Percentiles rank a stretch among this genome's conserved stretches.
These are phyloP conservation scores for Euproctis similis DNA, from an alignment of 2,888 invertebrate species.

Conservation along the genomic window DNA sequence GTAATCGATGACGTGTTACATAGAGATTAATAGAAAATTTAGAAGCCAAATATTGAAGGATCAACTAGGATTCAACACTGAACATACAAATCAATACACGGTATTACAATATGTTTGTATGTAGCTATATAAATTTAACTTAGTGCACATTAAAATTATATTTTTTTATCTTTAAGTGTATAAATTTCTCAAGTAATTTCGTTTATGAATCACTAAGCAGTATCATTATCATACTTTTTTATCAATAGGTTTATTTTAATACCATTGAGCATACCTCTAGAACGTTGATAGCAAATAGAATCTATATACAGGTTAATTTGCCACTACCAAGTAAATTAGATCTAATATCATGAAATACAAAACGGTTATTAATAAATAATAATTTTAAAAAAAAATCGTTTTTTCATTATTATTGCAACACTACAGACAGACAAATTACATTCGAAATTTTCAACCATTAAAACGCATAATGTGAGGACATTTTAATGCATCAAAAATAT, in stretches of 20 bases:
- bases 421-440: not conserved
- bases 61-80: slow-evolving; percentile 46
- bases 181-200: slow-evolving; percentile 71
- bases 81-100: slow-evolving; percentile 38
- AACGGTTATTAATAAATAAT: no score
- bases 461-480: slow-evolving; percentile 18
- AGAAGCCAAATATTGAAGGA: slow-evolving; percentile 19
- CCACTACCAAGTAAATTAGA: not conserved
- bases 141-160: slow-evolving; percentile 69
- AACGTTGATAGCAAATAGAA: slow-evolving; percentile 30
- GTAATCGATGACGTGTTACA: slow-evolving; percentile 18
- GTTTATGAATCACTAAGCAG: slow-evolving; percentile 39
- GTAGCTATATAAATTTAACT: slow-evolving; percentile 38
- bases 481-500: slow-evolving; percentile 18
- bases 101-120: slow-evolving; percentile 29
- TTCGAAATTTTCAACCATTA: slow-evolving; percentile 2
- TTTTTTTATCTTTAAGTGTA: slow-evolving; percentile 75
- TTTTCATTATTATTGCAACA: not conserved
- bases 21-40: slow-evolving; percentile 15
- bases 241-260: slow-evolving; percentile 22
- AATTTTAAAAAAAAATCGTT: no score
- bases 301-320: slow-evolving; percentile 38
- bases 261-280: slow-evolving; percentile 46
- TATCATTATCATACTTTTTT: slow-evolving; percentile 31
- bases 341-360: no score